phyloP scores from a whole-genome alignment of 1,140 invertebrate species.

The Leucophenga varia region DNA sequence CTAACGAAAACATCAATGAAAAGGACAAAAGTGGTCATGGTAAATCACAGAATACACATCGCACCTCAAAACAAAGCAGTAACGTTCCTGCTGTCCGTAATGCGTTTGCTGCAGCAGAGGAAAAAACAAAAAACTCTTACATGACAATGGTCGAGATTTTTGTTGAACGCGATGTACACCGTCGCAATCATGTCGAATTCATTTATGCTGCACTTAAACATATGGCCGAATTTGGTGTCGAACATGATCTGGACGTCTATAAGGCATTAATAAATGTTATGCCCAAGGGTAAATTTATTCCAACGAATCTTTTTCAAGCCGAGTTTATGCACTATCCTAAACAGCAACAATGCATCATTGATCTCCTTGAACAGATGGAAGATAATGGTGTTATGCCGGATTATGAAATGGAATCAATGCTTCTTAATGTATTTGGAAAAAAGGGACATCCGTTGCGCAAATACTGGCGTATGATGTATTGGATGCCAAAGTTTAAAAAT shows the following conservation, averaged over 20 bases:
- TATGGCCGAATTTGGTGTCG: slow-evolving; percentile 88
- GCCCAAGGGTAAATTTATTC: slow-evolving; percentile 88
- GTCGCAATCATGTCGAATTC: slow-evolving; percentile 88
- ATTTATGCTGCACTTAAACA: slow-evolving; percentile 84
- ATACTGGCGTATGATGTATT: slow-evolving; percentile 92
- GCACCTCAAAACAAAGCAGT: slow-evolving; percentile 14
- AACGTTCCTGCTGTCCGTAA: slow-evolving; percentile 27
- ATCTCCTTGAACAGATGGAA: slow-evolving; percentile 64
- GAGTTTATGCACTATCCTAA: slow-evolving; percentile 92
- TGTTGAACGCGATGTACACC: slow-evolving; percentile 61
- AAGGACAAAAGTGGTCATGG: not conserved
- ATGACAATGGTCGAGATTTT: slow-evolving; percentile 75
- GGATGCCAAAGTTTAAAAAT: slow-evolving; percentile 97
- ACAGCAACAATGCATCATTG: slow-evolving; percentile 89
- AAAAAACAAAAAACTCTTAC: slow-evolving; percentile 75
- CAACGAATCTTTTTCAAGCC: slow-evolving; percentile 77
- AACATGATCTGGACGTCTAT: slow-evolving; percentile 89
- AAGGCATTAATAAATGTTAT: slow-evolving; percentile 88
- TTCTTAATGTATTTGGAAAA: slow-evolving; percentile 82
- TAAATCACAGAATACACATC: slow-evolving; percentile 6
- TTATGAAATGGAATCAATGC: slow-evolving; percentile 77
- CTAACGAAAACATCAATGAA: not conserved
- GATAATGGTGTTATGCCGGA: slow-evolving; percentile 82
- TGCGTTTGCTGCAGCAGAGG: slow-evolving; percentile 38
- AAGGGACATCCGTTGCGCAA: slow-evolving; percentile 78